Evolutionary conservation across 2,888 invertebrate genomes (phyloP).

Genomic region (Empis livida): DNA sequence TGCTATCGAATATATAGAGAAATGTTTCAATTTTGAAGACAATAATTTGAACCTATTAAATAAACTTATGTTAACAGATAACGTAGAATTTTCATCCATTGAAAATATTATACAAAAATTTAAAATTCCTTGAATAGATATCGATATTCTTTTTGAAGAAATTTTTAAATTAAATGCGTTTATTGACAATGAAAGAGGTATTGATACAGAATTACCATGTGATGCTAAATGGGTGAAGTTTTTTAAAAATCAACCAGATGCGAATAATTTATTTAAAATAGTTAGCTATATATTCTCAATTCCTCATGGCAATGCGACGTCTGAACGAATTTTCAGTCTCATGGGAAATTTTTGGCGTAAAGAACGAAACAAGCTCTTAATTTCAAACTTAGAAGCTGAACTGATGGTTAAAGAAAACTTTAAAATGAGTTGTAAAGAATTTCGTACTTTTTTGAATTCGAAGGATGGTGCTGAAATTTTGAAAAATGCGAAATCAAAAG

Average conservation of each 20-base stretch:
- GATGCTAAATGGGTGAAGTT: constrained; percentile 2
- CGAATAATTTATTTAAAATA: constrained; percentile 5
- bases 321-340: constrained; percentile 2
- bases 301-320: constrained; percentile 1
- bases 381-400: constrained; percentile 3
- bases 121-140: too few species aligned
- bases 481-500: background rate
- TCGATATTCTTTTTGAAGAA: background rate
- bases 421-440: constrained; percentile 4
- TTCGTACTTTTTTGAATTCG: background rate
- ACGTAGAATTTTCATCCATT: background rate
- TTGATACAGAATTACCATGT: background rate
- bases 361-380: constrained; percentile 3
- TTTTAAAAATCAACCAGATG: constrained; percentile 2
- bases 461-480: background rate
- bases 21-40: background rate
- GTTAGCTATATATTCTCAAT: constrained; percentile 4
- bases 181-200: background rate
- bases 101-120: background rate
- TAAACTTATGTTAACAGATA: background rate
- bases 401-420: constrained; percentile 4
- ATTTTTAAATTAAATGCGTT: constrained; percentile 2
- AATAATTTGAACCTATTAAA: background rate
- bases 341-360: constrained; percentile 3
- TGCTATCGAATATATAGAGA: background rate